Evolutionary conservation across 1,140 invertebrate species (phyloP).

Genomic region (Drosophila parabipectinata): DNA sequence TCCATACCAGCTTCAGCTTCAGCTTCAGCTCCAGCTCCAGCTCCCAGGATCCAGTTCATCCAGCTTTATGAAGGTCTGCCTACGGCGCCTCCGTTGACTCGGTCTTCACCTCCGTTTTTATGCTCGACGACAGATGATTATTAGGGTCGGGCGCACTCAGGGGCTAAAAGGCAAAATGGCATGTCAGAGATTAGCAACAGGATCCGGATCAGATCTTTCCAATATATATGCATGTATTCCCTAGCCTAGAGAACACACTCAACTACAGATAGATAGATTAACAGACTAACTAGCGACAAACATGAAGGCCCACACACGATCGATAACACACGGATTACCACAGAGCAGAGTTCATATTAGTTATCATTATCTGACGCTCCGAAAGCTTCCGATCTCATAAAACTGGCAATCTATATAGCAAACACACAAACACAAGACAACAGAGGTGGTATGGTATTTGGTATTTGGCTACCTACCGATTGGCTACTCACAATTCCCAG

Average conservation of each 20-base stretch:
- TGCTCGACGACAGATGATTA: slow-evolving; percentile 82
- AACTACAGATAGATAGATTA: slow-evolving; percentile 19
- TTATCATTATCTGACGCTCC: slow-evolving; percentile 13
- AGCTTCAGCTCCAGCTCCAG: not conserved
- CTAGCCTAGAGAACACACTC: slow-evolving; percentile 69
- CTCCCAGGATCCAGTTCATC: slow-evolving; percentile 3
- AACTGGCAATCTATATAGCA: slow-evolving; percentile 43
- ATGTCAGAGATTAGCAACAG: slow-evolving; percentile 41
- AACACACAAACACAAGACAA: slow-evolving; percentile 64
- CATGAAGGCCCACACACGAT: slow-evolving; percentile 52
- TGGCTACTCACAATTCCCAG: slow-evolving; percentile 84
- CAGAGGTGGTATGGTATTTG: slow-evolving; percentile 45
- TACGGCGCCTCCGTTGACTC: slow-evolving; percentile 83
- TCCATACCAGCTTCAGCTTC: slow-evolving; percentile 19
- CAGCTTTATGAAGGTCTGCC: slow-evolving; percentile 37
- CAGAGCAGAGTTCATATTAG: slow-evolving; percentile 6
- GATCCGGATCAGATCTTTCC: slow-evolving; percentile 2
- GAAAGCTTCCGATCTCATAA: not conserved
- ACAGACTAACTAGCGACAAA: slow-evolving; percentile 42
- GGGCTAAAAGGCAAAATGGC: slow-evolving; percentile 69
- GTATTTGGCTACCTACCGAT: slow-evolving; percentile 81
- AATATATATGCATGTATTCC: slow-evolving; percentile 15
- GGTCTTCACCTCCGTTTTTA: slow-evolving; percentile 75
- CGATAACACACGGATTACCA: slow-evolving; percentile 24
- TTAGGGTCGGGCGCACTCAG: slow-evolving; percentile 84